Conservation (phyloP, 2,888 invertebrate genomes). For the Schizaphis graminum region DNA sequence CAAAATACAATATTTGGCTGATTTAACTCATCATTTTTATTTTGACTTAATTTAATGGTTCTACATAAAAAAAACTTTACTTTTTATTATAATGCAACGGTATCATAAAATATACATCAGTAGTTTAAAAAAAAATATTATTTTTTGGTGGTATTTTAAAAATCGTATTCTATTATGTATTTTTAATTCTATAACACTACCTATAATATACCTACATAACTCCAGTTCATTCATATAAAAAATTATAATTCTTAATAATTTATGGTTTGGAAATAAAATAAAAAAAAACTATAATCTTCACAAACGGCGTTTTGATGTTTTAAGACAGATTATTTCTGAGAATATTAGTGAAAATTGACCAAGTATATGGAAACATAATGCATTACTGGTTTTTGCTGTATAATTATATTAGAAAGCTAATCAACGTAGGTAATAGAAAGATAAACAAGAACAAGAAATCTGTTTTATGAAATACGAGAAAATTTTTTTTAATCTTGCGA, state of each 20-base stretch:
- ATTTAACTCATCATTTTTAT: not conserved
- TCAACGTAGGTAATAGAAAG: not conserved
- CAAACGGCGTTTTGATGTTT: not conserved
- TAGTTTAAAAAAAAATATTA: not conserved
- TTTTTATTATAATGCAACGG: not conserved
- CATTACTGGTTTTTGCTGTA: not conserved
- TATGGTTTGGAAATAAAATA: not conserved
- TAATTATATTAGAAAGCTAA: constrained; percentile 25
- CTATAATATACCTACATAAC: not conserved
- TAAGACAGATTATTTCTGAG: not conserved
- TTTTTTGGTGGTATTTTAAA: not conserved
- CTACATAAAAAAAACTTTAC: not conserved
- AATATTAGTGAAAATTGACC: constrained; percentile 22
- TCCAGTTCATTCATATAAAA: not conserved
- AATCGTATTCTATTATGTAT: not conserved
- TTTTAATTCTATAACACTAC: not conserved
- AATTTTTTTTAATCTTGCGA: not conserved
- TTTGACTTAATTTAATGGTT: not conserved
- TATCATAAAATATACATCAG: not conserved
- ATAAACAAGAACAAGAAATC: not conserved
- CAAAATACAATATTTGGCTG: not conserved
- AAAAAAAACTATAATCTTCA: not conserved
- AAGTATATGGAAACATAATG: not conserved
- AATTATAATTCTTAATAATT: not conserved
- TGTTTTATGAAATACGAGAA: not conserved